Conservation (phyloP, 2,888 invertebrate species). For the Phania funesta region DNA sequence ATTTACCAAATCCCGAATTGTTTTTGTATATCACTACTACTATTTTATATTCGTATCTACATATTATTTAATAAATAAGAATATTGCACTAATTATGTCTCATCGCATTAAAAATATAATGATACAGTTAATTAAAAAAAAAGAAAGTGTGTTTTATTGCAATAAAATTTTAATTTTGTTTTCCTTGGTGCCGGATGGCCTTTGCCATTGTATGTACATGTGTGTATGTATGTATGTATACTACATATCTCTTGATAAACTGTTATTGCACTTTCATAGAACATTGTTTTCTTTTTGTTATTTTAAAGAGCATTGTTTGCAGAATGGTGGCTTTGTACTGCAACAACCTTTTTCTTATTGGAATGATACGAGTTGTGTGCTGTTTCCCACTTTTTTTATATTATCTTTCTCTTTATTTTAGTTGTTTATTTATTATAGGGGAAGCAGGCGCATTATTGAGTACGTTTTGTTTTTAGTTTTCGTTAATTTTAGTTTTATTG, state of each 20-base stretch:
- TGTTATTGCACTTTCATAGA: conserved; percentile 56
- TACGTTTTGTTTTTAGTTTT: no score
- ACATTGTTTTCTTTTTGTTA: neutral
- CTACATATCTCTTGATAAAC: conserved; percentile 50
- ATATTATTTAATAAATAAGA: conserved; percentile 30
- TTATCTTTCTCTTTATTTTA: no score
- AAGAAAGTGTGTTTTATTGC: conserved; percentile 28
- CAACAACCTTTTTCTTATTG: conserved; percentile 24
- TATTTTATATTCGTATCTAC: conserved; percentile 5
- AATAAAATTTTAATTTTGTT: neutral
- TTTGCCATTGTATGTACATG: neutral
- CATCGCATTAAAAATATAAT: conserved; percentile 42
- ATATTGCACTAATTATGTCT: conserved; percentile 57
- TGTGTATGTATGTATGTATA: conserved; percentile 21
- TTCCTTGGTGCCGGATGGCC: neutral
- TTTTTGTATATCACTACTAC: conserved; percentile 24
- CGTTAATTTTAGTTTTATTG: no score
- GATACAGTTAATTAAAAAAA: conserved; percentile 39
- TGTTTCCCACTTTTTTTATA: no score
- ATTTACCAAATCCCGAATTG: conserved; percentile 46
- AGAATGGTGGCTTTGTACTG: conserved; percentile 58
- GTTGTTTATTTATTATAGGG: no score
- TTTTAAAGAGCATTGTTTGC: conserved; percentile 39
- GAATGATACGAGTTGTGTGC: neutral
- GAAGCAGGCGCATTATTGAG: no score